Conservation (phyloP, 2,113 vertebrate genomes). For the Scomber colias region DNA sequence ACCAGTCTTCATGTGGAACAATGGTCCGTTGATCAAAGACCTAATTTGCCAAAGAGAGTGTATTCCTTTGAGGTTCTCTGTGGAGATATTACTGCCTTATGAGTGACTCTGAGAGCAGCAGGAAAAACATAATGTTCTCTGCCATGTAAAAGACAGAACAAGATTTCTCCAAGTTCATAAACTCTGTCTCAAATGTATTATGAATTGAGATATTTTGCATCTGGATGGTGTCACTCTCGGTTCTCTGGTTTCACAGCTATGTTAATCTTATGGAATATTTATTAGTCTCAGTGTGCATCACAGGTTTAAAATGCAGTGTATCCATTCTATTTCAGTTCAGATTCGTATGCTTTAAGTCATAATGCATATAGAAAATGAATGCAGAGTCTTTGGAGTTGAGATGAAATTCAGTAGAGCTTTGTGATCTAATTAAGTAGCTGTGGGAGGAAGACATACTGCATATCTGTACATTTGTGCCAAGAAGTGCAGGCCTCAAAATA, state of each 20-base stretch:
- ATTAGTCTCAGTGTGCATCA: conserved; percentile 44
- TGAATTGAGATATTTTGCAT: conserved; percentile 53
- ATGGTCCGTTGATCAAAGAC: conserved; percentile 68
- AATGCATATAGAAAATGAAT: conserved; percentile 38
- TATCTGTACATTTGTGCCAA: conserved; percentile 70
- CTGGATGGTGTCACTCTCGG: conserved; percentile 47
- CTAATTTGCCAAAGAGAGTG: conserved; percentile 68
- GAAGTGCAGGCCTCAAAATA: conserved; percentile 62
- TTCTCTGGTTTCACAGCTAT: conserved; percentile 38
- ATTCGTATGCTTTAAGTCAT: conserved; percentile 27
- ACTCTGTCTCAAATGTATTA: conserved; percentile 61
- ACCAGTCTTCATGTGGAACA: conserved; percentile 52
- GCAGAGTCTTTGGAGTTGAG: conserved; percentile 55
- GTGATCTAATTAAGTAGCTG: conserved; percentile 80
- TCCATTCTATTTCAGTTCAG: conserved; percentile 30
- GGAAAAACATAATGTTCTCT: conserved; percentile 62
- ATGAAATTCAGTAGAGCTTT: conserved; percentile 67
- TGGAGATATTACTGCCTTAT: conserved; percentile 57
- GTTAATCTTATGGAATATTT: conserved; percentile 62
- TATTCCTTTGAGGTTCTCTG: conserved; percentile 59
- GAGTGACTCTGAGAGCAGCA: conserved; percentile 46
- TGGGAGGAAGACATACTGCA: conserved; percentile 69
- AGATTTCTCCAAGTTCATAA: conserved; percentile 68
- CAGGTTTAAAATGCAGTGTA: conserved; percentile 29
- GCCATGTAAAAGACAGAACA: conserved; percentile 56